phyloP scores from a whole-genome alignment of 2,113 vertebrate species.

The Myodes glareolus region DNA sequence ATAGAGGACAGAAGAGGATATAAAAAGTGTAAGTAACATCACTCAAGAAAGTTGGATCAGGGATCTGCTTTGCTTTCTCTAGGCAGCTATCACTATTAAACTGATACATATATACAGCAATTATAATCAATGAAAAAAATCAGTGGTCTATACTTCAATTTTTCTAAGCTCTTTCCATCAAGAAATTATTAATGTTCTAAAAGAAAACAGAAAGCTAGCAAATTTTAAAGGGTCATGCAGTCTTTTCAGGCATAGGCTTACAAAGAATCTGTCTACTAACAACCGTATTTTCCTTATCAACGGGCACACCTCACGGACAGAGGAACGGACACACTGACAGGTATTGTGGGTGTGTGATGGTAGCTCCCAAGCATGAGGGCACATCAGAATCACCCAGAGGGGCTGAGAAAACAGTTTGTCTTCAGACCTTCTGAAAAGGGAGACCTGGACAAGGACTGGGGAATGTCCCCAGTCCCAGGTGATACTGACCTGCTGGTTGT shows the following conservation, averaged over 20 bases:
- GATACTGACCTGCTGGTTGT: background rate
- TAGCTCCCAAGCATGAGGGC: background rate
- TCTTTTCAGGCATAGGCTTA: background rate
- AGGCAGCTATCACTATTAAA: slow-evolving; percentile 12
- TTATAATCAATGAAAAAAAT: slow-evolving; percentile 22
- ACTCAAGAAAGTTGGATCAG: slow-evolving; percentile 36
- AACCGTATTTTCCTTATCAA: background rate
- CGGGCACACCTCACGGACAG: background rate
- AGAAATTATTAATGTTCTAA: slow-evolving; percentile 21
- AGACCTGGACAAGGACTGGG: background rate
- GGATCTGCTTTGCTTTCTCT: background rate
- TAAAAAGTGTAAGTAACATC: slow-evolving; percentile 39
- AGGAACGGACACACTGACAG: background rate
- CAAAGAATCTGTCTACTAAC: background rate
- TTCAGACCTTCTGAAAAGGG: slow-evolving; percentile 23
- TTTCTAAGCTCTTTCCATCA: slow-evolving; percentile 25
- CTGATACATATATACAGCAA: background rate
- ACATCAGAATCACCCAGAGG: background rate
- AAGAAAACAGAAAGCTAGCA: background rate
- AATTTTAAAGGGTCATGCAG: background rate
- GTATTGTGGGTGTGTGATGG: background rate
- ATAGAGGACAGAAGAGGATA: background rate
- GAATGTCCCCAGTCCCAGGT: background rate
- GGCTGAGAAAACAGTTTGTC: background rate
- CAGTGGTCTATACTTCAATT: background rate